Evolutionary conservation across 2,797 vertebrate species (phyloP), one percentile per base, ranked within the genome.

Genomic region (Mormyrops boulengeri): DNA sequence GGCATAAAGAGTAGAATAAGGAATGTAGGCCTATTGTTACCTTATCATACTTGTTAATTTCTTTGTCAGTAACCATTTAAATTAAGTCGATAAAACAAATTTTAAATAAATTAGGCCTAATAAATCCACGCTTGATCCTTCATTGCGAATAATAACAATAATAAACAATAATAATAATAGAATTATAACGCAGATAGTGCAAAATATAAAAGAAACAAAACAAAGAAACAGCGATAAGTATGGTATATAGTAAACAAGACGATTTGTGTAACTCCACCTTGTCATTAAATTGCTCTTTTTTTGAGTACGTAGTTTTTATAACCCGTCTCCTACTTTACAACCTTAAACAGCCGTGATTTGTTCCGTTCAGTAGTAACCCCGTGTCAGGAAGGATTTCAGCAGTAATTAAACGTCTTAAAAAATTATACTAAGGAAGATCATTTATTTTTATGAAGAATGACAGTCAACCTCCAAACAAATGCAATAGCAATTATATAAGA

Each of bases 391-490:
- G 26, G 53, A 34, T 53, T 88, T 49, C 26, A 34, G 52, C 38
- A 57, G 73, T 38, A 57, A 44, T 52, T 47, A 26, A 77, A 88
- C 47, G 87, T 22, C 9, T 88, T 47, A 85, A 91, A 55, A 89
- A 91, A 80, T 85, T 12, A 85, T 30, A 50, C 19, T 93, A 89
- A 92, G 8, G 90, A 95, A 95, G 94, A 96, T 95, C 95, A 96
- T 96, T 95, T 91, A 91, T 93, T 97, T 96, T 96, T 96, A 97
- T 96, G 94, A 95, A 96, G 94, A 91, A 91, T 92, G 92, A 90
- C 93, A 92, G 93, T 93, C 93, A 93, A 91, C 87, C 89, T 86
- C 77, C 62, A 89, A 85, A 30, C 41, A 85, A 87, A 86, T 89
- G 69, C 57, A 86, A 26, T 85, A 89, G 87, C 88, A 60, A 89